Percentiles rank a stretch among this genome's conserved stretches.
phyloP scores from a whole-genome alignment of 2,113 vertebrate species.

The Psilopsiagon aurifrons region DNA sequence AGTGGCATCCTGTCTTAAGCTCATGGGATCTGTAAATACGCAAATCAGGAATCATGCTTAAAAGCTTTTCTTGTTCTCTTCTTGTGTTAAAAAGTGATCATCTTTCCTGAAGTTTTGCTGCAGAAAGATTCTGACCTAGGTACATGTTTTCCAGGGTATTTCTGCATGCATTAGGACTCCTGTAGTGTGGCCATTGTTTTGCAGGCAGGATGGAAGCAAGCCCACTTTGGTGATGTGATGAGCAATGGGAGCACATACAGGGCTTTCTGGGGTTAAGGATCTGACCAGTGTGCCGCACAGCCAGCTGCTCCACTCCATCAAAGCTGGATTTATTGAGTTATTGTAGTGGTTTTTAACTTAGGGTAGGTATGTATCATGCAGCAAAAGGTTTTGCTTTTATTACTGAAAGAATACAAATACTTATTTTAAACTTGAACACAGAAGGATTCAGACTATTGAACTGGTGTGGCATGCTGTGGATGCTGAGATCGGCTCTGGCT shows the following conservation, averaged over 20 bases:
- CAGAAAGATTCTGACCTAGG: background rate
- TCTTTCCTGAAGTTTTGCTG: background rate
- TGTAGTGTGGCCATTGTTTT: background rate
- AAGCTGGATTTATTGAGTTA: background rate
- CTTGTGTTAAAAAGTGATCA: background rate
- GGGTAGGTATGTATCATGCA: background rate
- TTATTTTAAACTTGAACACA: background rate
- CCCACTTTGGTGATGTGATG: fast-evolving
- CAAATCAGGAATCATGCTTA: background rate
- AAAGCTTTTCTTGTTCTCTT: background rate
- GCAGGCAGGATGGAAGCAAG: background rate
- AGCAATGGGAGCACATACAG: fast-evolving
- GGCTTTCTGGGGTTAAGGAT: background rate
- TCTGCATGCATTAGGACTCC: background rate
- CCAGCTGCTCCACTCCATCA: background rate
- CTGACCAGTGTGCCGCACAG: background rate
- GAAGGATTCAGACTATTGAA: background rate
- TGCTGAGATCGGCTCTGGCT: background rate
- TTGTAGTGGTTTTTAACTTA: background rate
- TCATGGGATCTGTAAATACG: background rate
- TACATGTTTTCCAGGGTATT: background rate
- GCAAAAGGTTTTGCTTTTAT: background rate
- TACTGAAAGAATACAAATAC: conserved; percentile 6
- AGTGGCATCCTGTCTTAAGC: background rate
- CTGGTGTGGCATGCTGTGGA: background rate